Evolutionary conservation across 2,797 vertebrate species (phyloP), one percentile per base, ranked within the genome.

Genomic region (Alcedo atthis): DNA sequence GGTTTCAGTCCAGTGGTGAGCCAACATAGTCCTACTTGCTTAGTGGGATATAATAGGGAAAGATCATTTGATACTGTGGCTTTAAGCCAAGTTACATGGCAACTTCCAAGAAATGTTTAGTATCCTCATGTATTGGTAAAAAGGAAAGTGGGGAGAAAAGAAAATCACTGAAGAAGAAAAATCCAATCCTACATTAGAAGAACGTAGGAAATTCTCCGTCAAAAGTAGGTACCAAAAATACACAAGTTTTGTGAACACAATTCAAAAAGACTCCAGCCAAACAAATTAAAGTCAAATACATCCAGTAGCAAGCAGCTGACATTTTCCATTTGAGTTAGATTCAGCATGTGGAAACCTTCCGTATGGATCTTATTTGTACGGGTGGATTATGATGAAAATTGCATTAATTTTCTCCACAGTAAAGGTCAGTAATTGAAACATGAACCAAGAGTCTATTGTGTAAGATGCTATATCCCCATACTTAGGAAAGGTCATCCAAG

Each of bases 371-470:
- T 97, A 97, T 97, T 97, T 97, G 96, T 97, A 97, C 25, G 85
- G 96, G 95, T 96, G 96, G 96, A 97, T 97, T 97, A 96, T 70
- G 95, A 97, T 97, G 96, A 96, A 97, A 97, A 97, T 97, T 97
- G 95, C 96, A 97, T 98, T 98, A 98, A 97, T 98, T 97, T 97
- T 96, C 95, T 97, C 84, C 81, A 57, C 96, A 95, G 96, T 96
- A 97, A 97, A 97, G 97, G 97, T 97, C 97, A 97, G 89, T 97
- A 97, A 97, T 97, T 97, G 97, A 97, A 97, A 96, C 96, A 96
- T 93, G 97, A 97, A 97, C 97, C 96, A 94, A 97, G 95, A 97
- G 95, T 97, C 95, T 94, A 96, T 97, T 97, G 97, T 97, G 94
- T 95, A 97, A 97, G 96, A 95, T 87, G 94, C 85, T 97, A 87